These are phyloP conservation scores for Caligus rogercresseyi DNA, from an alignment of 1,140 invertebrate genomes.

Conservation along the genomic window DNA sequence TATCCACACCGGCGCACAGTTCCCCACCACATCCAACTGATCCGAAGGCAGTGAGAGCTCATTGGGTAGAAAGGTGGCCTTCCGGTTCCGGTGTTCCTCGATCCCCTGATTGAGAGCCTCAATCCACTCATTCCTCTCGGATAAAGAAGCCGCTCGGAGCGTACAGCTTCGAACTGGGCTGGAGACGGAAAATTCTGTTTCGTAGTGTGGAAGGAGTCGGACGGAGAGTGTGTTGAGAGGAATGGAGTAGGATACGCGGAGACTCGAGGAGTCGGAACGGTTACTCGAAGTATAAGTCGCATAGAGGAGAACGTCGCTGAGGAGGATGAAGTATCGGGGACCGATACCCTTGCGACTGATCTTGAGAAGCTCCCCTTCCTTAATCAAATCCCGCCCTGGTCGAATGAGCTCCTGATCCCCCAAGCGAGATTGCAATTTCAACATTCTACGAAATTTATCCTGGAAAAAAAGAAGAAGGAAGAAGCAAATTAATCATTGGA, in stretches of 20 bases:
- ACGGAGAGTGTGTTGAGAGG: conserved; percentile 45
- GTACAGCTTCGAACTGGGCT: conserved; percentile 46
- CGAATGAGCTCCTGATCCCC: conserved; percentile 46
- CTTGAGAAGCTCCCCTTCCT: conserved; percentile 48
- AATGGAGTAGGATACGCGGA: conserved; percentile 43
- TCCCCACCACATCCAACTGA: conserved; percentile 22
- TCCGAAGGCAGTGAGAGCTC: conserved; percentile 24
- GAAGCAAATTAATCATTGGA: too few species aligned
- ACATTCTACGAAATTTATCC: conserved; percentile 39
- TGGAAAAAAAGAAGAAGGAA: conserved; percentile 27
- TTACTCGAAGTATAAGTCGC: conserved; percentile 32
- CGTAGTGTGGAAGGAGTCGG: conserved; percentile 30
- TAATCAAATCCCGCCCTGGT: conserved; percentile 45
- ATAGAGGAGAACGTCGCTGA: conserved; percentile 50
- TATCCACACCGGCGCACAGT: conserved; percentile 44
- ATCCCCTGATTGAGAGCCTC: conserved; percentile 42
- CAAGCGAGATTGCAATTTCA: conserved; percentile 38
- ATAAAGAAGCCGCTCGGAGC: conserved; percentile 40
- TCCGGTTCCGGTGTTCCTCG: conserved; percentile 36
- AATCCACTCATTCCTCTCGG: conserved; percentile 48
- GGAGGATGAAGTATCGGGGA: conserved; percentile 42
- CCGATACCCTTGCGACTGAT: conserved; percentile 46
- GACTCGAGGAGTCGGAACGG: conserved; percentile 37
- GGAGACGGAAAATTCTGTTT: conserved; percentile 42
- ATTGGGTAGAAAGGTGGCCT: conserved; percentile 33